phyloP scores from a whole-genome alignment of 2,888 invertebrate genomes.

The Agrotis segetum region DNA sequence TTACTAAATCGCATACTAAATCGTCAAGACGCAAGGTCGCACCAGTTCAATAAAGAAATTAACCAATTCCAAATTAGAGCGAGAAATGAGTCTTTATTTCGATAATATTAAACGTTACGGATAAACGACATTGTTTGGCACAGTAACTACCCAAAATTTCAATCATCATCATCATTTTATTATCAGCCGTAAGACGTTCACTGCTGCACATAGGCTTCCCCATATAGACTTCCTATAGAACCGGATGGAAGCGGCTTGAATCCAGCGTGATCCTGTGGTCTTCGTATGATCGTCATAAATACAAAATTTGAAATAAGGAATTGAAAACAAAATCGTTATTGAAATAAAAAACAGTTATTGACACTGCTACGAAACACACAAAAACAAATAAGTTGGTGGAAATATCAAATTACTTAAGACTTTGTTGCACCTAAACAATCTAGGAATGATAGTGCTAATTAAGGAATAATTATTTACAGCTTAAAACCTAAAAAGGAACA shows the following conservation, averaged over 20 bases:
- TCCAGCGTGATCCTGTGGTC: too few species aligned
- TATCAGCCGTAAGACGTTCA: too few species aligned
- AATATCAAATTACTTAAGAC: too few species aligned
- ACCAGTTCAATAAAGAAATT: conserved; percentile 54
- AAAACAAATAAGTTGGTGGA: neutral
- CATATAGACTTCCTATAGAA: too few species aligned
- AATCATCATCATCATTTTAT: too few species aligned
- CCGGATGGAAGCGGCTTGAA: too few species aligned
- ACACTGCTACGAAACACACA: neutral
- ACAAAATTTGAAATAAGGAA: neutral
- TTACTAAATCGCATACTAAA: conserved; percentile 28
- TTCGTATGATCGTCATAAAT: neutral
- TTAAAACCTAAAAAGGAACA: conserved; percentile 17
- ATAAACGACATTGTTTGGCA: conserved; percentile 2
- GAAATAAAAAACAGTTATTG: too few species aligned
- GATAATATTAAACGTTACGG: neutral
- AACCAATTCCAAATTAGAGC: conserved; percentile 55
- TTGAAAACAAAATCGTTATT: neutral
- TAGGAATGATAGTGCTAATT: conserved; percentile 7
- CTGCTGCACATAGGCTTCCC: too few species aligned
- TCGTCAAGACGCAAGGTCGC: conserved; percentile 52
- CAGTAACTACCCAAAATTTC: neutral
- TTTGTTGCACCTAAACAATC: neutral
- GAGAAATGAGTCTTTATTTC: conserved; percentile 43
- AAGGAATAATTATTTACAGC: conserved; percentile 23